Base-by-base conservation (phyloP, 2,113 vertebrate genomes). In the Calypte anna region DNA sequence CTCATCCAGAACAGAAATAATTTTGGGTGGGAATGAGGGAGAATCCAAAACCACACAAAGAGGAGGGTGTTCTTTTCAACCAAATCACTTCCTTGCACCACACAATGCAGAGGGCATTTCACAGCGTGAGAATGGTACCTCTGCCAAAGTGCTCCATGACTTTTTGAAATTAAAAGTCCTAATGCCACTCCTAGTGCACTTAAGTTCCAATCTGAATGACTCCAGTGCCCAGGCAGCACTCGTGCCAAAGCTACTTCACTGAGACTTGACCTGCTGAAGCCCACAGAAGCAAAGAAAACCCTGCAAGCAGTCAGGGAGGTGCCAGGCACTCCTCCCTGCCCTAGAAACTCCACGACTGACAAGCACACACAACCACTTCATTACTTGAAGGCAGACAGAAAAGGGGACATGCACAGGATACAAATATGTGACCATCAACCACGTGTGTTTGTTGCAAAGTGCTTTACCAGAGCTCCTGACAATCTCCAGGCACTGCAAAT, bases 71-170 rank as follows among this genome's bases (percentile, higher is more conserved):
- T 95, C 81, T 78, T 92, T 96, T 94, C 76, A 91, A 55, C 28
- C 51, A 73, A 66, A 67, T 61, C 92, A 69, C 88, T 96, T 96
- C 96, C 95, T 93, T 33, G 16, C 67, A 18, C 21, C 59, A 16
- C 74, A 96, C 96, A 96, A 96, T 82, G 70, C 78, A 68, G 54
- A 91, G 92, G 93, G 92, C 90, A 90, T 63, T 69, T 72, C 82
- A 48, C 95, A 87, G 96, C 92, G 95, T 96, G 96, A 96, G 96
- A 96, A 96, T 6, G 20, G 82, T 36, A 17, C 18, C 46, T 58
- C 67, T 96, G 96, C 96, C 96, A 96, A 93, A 64, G 72, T 4
- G 21, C 62, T 20, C 6, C 0, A 30, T 91, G 92, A 95, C 90
- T 90, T 90, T 40, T 40, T 54, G 53, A 53, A 82, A 50, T 16